Conservation (phyloP, 1,140 invertebrate genomes). For the Brachionus paranguensis region DNA sequence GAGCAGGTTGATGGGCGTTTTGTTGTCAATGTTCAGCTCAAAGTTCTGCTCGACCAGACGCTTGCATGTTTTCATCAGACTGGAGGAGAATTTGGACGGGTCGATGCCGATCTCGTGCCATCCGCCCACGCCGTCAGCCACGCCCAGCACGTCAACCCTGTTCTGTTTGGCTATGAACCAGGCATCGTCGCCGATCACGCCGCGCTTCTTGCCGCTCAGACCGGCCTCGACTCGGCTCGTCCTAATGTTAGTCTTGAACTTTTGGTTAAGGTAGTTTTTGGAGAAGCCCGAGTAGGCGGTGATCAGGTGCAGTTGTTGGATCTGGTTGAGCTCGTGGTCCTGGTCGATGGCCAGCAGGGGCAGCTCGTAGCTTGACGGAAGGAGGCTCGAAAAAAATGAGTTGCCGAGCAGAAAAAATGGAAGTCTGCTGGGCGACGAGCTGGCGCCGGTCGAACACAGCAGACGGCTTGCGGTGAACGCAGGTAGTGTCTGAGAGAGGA, state of each 20-base stretch:
- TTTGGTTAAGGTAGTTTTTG: background rate
- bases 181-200: slow-evolving; percentile 32
- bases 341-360: background rate
- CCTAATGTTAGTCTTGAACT: slow-evolving; percentile 1
- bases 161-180: slow-evolving; percentile 28
- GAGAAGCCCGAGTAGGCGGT: slow-evolving; percentile 13
- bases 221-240: background rate
- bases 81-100: slow-evolving; percentile 85
- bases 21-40: background rate
- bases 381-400: background rate
- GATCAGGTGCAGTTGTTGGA: background rate
- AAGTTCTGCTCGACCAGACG: slow-evolving; percentile 69
- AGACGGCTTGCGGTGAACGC: background rate
- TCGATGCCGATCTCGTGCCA: slow-evolving; percentile 96
- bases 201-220: background rate
- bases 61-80: slow-evolving; percentile 87
- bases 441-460: background rate
- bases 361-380: background rate
- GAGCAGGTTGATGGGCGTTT: slow-evolving; percentile 3
- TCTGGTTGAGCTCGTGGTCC: background rate
- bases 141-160: slow-evolving; percentile 59
- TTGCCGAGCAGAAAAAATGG: slow-evolving; percentile 4
- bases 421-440: background rate
- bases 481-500: background rate
- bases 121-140: slow-evolving; percentile 94